Evolutionary conservation across 1,140 invertebrate genomes (phyloP).

Genomic region (Antheraea pernyi): DNA sequence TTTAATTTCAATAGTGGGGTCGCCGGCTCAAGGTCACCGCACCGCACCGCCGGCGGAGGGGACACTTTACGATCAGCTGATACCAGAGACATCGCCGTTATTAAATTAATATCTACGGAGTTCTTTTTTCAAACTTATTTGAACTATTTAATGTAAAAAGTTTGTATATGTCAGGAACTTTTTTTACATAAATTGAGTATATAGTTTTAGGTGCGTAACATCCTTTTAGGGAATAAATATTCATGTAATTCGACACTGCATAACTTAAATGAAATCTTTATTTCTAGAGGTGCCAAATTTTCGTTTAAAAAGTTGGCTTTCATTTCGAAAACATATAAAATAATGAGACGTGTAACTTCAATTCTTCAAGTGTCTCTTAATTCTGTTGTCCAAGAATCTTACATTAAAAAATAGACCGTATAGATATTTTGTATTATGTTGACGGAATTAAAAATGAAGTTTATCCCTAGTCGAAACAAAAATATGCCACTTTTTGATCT

Average conservation of each 20-base stretch:
- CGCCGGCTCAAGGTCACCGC: constrained; percentile 59
- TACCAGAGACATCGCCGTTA: constrained; percentile 23
- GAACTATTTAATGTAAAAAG: background rate
- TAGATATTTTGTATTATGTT: too few relatives aligned
- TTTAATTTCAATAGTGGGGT: constrained; percentile 78
- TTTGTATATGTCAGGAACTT: background rate
- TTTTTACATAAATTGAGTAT: background rate
- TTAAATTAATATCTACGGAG: constrained; percentile 15
- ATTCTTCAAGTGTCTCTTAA: too few relatives aligned
- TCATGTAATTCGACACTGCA: too few relatives aligned
- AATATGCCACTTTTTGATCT: background rate
- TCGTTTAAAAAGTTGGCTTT: too few relatives aligned
- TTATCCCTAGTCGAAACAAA: background rate
- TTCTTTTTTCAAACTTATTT: background rate
- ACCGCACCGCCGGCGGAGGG: constrained; percentile 45
- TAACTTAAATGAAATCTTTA: too few relatives aligned
- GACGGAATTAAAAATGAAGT: too few relatives aligned
- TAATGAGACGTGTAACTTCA: too few relatives aligned
- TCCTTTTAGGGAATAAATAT: too few relatives aligned
- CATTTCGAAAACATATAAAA: too few relatives aligned
- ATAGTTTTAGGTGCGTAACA: background rate
- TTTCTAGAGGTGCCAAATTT: too few relatives aligned
- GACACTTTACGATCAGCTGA: constrained; percentile 71
- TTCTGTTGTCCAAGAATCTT: too few relatives aligned
- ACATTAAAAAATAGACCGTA: too few relatives aligned